Evolutionary conservation across 1,140 invertebrate species (phyloP).

Genomic region (Cotesia vestalis): DNA sequence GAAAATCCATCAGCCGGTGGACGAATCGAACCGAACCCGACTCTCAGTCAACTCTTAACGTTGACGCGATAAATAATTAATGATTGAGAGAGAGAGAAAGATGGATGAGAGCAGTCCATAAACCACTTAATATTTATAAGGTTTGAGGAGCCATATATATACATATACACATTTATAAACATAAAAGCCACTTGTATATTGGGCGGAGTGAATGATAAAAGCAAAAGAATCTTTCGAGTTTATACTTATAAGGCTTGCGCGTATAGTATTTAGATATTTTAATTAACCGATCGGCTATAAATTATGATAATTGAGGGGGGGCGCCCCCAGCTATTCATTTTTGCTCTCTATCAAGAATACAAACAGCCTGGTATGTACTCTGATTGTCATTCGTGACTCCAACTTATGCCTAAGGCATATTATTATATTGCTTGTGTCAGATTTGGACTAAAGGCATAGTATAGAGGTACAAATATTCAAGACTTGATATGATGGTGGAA

Average conservation of each 20-base stretch:
- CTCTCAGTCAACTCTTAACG: constrained; percentile 42
- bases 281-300: constrained; percentile 61
- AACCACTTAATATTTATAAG: constrained; percentile 64
- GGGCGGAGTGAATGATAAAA: constrained; percentile 21
- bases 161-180: constrained; percentile 15
- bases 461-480: no score
- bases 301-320: constrained; percentile 59
- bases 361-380: neutral
- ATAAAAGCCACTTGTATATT: constrained; percentile 2
- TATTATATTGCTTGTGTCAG: constrained; percentile 4
- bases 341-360: constrained; percentile 22
- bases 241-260: constrained; percentile 41
- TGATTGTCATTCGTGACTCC: no score
- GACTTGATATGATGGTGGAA: no score
- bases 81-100: constrained; percentile 46
- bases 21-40: constrained; percentile 43
- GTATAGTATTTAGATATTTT: constrained; percentile 62
- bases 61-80: constrained; percentile 65
- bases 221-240: constrained; percentile 23
- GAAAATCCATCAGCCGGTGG: constrained; percentile 42
- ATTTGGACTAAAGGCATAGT: neutral
- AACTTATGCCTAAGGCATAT: neutral
- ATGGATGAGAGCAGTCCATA: constrained; percentile 45
- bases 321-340: constrained; percentile 28
- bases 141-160: constrained; percentile 41